Percentiles rank a stretch among this genome's conserved stretches.
These are phyloP conservation scores for Hemaris fuciformis DNA, from an alignment of 2,888 invertebrate species.

Conservation along the genomic window DNA sequence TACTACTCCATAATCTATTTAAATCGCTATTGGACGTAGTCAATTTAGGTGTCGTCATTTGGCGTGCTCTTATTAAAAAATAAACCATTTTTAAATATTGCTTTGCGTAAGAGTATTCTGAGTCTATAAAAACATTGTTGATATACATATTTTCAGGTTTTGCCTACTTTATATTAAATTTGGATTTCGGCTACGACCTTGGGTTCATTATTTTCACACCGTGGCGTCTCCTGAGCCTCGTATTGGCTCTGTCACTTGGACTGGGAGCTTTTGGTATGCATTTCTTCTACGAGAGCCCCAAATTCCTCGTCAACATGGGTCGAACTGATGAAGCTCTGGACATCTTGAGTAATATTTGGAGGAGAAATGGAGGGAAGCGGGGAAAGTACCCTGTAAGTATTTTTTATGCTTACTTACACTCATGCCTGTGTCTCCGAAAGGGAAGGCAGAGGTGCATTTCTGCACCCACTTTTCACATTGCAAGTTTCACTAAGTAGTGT, in stretches of 20 bases:
- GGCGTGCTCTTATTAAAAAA: too few species aligned
- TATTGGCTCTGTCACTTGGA: slow-evolving; percentile 79
- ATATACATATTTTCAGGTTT: slow-evolving; percentile 31
- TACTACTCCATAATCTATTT: too few species aligned
- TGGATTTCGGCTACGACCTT: slow-evolving; percentile 39
- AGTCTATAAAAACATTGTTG: too few species aligned
- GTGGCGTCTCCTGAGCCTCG: slow-evolving; percentile 50
- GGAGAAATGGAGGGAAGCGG: slow-evolving; percentile 71
- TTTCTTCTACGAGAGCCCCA: slow-evolving; percentile 86
- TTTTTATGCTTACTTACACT: too few species aligned
- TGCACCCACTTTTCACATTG: too few species aligned
- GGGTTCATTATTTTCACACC: slow-evolving; percentile 44
- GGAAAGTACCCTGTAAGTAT: slow-evolving; percentile 14
- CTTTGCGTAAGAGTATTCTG: too few species aligned
- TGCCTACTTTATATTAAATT: slow-evolving; percentile 40
- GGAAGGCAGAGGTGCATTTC: too few species aligned
- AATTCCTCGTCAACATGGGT: slow-evolving; percentile 84
- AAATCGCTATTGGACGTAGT: too few species aligned
- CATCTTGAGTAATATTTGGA: slow-evolving; percentile 81
- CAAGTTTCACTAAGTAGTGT: too few species aligned
- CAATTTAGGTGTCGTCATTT: too few species aligned
- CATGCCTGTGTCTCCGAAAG: too few species aligned
- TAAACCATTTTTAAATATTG: too few species aligned
- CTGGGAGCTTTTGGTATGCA: slow-evolving; percentile 77
- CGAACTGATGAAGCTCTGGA: slow-evolving; percentile 81